These are phyloP conservation scores for Ophion obscuratus DNA, from an alignment of 2,888 invertebrate genomes.

Conservation along the genomic window DNA sequence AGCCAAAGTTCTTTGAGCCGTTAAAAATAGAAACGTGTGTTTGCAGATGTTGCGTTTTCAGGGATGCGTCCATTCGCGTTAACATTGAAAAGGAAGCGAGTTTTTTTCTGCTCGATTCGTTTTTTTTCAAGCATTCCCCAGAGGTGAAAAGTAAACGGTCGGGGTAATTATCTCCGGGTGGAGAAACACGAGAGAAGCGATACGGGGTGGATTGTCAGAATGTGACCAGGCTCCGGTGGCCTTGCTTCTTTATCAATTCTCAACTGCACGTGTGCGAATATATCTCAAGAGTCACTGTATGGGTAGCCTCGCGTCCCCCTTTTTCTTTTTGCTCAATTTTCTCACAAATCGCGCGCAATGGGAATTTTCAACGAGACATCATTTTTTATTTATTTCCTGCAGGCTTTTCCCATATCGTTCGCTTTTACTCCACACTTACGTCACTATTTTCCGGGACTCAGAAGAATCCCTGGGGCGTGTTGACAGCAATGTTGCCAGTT, in stretches of 20 bases:
- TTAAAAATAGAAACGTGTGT: slow-evolving; percentile 78
- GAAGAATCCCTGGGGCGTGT: too few relatives aligned
- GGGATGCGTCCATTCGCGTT: slow-evolving; percentile 57
- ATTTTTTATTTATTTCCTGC: too few relatives aligned
- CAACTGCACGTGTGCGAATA: neutral
- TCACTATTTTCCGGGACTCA: too few relatives aligned
- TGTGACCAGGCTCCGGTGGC: slow-evolving; percentile 30
- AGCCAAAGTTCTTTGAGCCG: slow-evolving; percentile 74
- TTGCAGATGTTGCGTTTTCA: slow-evolving; percentile 67
- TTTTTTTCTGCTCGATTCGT: slow-evolving; percentile 7
- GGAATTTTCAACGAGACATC: neutral
- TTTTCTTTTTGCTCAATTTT: neutral
- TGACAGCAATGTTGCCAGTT: too few relatives aligned
- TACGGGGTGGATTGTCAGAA: slow-evolving; percentile 50
- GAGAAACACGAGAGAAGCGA: slow-evolving; percentile 13
- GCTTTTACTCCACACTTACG: too few relatives aligned
- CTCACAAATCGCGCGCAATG: neutral
- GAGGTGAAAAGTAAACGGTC: slow-evolving; percentile 71
- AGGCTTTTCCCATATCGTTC: too few relatives aligned
- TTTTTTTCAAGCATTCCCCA: slow-evolving; percentile 39
- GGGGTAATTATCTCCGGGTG: slow-evolving; percentile 70
- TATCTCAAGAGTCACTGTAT: neutral
- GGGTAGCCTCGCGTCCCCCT: neutral
- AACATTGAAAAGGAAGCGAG: slow-evolving; percentile 35
- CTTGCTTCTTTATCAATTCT: slow-evolving; percentile 51